Evolutionary conservation across 2,797 vertebrate genomes (phyloP).

Genomic region (Enteromius mattozi): DNA sequence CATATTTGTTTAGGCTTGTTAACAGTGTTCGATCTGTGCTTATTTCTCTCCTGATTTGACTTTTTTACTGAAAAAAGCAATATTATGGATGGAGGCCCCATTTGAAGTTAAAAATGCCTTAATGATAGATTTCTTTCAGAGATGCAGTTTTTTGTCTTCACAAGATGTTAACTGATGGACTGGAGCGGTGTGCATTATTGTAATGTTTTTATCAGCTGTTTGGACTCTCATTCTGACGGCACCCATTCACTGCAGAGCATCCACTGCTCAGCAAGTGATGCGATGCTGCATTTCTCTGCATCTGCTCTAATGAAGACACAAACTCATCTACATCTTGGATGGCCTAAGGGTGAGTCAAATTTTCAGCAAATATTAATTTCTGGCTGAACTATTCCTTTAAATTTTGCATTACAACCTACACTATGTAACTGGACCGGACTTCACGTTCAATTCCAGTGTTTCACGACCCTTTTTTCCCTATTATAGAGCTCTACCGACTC

Average conservation of each 20-base stretch:
- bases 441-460: conserved; percentile 47
- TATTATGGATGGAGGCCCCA: not conserved
- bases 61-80: not conserved
- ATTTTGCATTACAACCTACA: not conserved
- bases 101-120: not conserved
- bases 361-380: not conserved
- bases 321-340: not conserved
- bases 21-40: too few relatives aligned
- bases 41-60: not conserved
- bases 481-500: not conserved
- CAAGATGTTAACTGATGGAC: not conserved
- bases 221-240: not conserved
- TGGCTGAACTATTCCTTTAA: not conserved
- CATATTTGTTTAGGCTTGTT: not conserved
- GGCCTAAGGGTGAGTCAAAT: not conserved
- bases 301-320: not conserved
- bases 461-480: not conserved
- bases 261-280: not conserved
- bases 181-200: not conserved
- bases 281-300: not conserved
- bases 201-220: not conserved
- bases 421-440: conserved; percentile 27
- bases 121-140: not conserved
- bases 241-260: not conserved
- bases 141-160: not conserved